Evolutionary conservation across 2,888 invertebrate species (phyloP), one percentile per base, ranked within the genome.

Genomic region (Anoncus sp.): DNA sequence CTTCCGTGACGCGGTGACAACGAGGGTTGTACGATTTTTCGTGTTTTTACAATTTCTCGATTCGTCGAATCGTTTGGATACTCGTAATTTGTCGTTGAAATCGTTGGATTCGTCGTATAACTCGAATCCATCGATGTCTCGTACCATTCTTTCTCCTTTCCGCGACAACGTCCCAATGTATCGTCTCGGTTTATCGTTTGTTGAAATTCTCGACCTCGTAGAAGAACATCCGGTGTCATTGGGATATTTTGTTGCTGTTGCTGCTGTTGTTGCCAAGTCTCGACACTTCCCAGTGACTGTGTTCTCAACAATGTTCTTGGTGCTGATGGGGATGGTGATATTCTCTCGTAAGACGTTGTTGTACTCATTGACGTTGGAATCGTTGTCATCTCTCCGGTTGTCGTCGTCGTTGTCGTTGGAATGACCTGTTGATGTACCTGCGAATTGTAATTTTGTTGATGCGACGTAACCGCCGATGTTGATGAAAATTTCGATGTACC

Each of bases 61-160:
- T 63, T 76, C 7, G 55, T 74, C 51, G 76, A 67, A 70, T 73
- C 81, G 67, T 7, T 75, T 27, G 51, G 51, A 65, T 45, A 75
- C 7, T 79, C 79, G 75, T 59, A 72, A 0, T 2, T 4, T 6
- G 53, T 20, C 16, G 66, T 12, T n/a, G 55, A 55, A 10, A 66
- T 20, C 4, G 60, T 43, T n/a, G 38, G n/a, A n/a, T n/a, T 35
- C 1, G 27, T 51, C 45, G 77, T 69, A 10, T 77, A 82, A 62
- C 79, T 83, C 6, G 87, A 93, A 88, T 95, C 95, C 82, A 95
- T 87, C 3, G 94, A 94, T 0, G 95, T 95, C 87, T 95, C 95
- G 86, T 94, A 94, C 95, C 95, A 95, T 82, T 94, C 94, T 82
- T 94, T 95, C 85, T 94, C 94, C 67, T 84, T 90, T 22, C 79